Base-by-base conservation (phyloP, 2,888 invertebrate species). In the Pollenia angustigena region DNA sequence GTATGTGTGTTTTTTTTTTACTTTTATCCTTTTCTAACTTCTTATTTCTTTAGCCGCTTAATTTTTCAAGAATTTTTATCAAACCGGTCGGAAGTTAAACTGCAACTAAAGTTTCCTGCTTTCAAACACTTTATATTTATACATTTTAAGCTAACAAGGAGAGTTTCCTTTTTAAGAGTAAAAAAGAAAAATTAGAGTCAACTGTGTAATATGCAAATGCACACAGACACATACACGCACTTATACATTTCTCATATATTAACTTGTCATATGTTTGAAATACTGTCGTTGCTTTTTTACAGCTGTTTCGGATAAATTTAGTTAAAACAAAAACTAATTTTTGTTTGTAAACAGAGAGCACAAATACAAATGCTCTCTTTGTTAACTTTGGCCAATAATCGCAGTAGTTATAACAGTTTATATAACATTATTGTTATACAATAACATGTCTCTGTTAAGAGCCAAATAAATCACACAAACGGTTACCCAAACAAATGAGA, bases 41-140 rank as follows among this genome's bases (percentile, higher is more conserved):
- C 9, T 62, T 40, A 6, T 50, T 50, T 64, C 42, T 52, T 52
- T 40, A 14, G 58, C 1, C 11, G n/a, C 12, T 58, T 2, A 50
- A 64, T 64, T 66, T 66, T 23, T 14, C 11, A 1, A 48, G 14
- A 50, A n/a, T 40, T 42, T 42, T 12, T 64, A 14, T 75, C 14
- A 71, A 75, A 66, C 76, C 64, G 58, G 32, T 72, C 76, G 81
- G 66, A 82, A 81, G 81, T 85, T 74, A 40, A 85, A 62, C 85
- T 82, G 85, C 81, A 74, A 85, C 85, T 85, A 62, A 85, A 56
- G 79, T 85, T 82, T 54, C 50, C 78, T 79, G 12, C 48, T 16
- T 60, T 82, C 78, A 48, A 40, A 79, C 81, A 82, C 52, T 79
- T 74, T 14, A 18, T 85, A 82, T 85, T 85, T 82, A 82, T 82